These are phyloP conservation scores for Calcarius lapponicus DNA, from an alignment of 2,797 vertebrate genomes.

Conservation along the genomic window DNA sequence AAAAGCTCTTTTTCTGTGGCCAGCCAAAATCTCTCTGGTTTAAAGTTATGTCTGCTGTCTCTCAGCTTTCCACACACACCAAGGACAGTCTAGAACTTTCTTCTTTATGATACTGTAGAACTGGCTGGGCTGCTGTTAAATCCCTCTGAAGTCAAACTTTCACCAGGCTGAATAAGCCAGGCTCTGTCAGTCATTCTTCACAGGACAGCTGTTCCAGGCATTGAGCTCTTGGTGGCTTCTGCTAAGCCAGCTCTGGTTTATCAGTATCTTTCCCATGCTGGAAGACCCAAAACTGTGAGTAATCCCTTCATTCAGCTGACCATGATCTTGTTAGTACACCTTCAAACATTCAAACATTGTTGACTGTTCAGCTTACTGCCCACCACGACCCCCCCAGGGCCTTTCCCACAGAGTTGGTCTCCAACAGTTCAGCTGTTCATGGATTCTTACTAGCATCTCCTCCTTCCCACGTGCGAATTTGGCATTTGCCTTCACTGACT, in stretches of 20 bases:
- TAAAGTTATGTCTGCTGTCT: not conserved
- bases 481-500: not conserved
- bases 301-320: not conserved
- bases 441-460: not conserved
- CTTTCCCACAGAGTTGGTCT: not conserved
- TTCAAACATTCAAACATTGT: not conserved
- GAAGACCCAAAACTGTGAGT: not conserved
- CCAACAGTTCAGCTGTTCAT: not conserved
- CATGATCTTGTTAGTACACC: not conserved
- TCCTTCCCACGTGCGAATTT: not conserved
- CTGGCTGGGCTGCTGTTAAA: not conserved
- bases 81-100: not conserved
- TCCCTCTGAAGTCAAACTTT: not conserved
- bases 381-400: no score
- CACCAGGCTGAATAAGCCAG: not conserved
- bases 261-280: not conserved
- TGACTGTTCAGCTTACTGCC: not conserved
- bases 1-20: not conserved
- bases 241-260: not conserved
- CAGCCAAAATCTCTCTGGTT: not conserved
- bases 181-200: not conserved
- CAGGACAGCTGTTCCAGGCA: not conserved
- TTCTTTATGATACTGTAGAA: not conserved
- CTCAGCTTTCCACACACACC: not conserved
- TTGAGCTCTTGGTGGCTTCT: not conserved